phyloP scores from a whole-genome alignment of 2,888 invertebrate genomes.

The Tenthredo livida region DNA sequence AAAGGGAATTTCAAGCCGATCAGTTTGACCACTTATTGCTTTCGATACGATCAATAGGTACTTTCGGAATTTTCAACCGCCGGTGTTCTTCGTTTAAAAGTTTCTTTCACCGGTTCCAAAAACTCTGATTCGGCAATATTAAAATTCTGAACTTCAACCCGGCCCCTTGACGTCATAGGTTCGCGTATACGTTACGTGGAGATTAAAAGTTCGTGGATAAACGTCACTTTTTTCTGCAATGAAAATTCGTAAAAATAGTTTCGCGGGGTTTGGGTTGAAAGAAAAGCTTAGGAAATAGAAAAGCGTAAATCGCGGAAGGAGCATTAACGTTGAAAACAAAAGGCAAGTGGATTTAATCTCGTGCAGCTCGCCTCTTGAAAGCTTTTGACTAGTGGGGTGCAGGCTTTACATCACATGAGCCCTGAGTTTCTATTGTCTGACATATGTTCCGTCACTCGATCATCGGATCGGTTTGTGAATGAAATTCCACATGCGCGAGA shows the following conservation, averaged over 20 bases:
- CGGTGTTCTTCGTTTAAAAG: neutral
- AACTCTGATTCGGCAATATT: neutral
- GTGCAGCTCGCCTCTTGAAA: neutral
- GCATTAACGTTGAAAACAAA: neutral
- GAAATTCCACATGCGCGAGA: neutral
- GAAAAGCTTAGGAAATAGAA: neutral
- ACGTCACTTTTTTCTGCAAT: neutral
- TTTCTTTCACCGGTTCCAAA: neutral
- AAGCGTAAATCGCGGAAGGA: neutral
- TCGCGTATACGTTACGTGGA: too few species aligned
- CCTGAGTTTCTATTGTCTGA: slow-evolving; percentile 20
- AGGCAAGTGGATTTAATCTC: slow-evolving; percentile 3
- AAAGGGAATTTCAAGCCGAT: too few species aligned
- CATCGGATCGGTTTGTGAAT: neutral
- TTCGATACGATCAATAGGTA: too few species aligned
- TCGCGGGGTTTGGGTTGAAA: neutral
- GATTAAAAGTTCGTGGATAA: too few species aligned
- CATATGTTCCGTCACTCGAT: slow-evolving; percentile 1
- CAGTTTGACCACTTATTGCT: too few species aligned
- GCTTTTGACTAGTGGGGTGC: neutral
- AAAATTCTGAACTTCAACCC: too few species aligned
- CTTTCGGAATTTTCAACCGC: neutral
- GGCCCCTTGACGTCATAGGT: neutral
- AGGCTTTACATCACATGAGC: neutral
- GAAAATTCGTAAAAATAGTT: neutral